Evolutionary conservation across 2,113 vertebrate species (phyloP), one percentile per base, ranked within the genome.

Genomic region (Nannospalax galili): DNA sequence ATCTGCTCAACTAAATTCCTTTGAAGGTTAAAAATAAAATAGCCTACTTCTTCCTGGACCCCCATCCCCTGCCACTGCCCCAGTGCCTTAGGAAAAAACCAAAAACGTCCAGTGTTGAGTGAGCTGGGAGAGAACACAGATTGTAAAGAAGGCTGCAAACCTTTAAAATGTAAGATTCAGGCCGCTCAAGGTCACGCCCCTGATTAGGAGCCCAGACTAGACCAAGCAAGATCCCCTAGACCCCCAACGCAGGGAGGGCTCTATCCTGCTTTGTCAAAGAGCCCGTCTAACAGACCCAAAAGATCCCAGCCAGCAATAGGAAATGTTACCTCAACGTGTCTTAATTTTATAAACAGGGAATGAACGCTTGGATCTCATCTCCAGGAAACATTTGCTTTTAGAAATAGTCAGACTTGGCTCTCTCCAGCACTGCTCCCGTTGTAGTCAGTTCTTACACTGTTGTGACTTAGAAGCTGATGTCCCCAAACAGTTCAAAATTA

Each of bases 1-100:
- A 98, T 98, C 98, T 98, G 98, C 98, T 98, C 97, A 98, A 97
- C 97, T 98, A 98, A 98, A 98, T 98, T 98, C 97, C 98, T 98
- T 98, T 98, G 98, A 99, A 98, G 98, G 98, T 98, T 99, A 98
- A 98, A 98, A 97, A 97, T 97, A 97, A 96, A 96, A 93, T 96
- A 91, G 84, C 77, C 78, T 69, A 45, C 91, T 93, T 96, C 93
- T 88, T 42, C 72, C 77, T 79, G 95, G 78, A 80, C 74, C 69
- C 93, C 64, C 48, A 52, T 93, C 77, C 48, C 77, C 95, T 77
- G 82, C 28, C 28, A 19, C 45, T 16, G 11, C 22, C 92, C 92
- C 88, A 91, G 93, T 91, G 95, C 93, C 96, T 93, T 78, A 56
- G 67, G 40, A n/a, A 32, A 65, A 65, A 87, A 95, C 0, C 2